Conservation (phyloP, 53 echinoderm and acorn worm genomes). For the Luidia sarsii region DNA sequence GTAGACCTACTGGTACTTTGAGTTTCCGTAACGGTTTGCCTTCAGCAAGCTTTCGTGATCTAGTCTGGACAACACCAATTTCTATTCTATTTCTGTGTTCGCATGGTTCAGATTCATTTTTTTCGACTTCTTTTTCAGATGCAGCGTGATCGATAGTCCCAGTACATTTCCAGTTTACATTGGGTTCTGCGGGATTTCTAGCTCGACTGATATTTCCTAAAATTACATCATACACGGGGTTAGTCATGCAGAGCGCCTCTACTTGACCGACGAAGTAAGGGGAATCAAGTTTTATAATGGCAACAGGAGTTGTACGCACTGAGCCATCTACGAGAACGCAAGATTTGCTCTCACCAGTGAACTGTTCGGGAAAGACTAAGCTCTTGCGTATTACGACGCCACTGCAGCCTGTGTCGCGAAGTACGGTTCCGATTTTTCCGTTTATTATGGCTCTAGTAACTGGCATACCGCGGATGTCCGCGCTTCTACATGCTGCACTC, state of each 20-base stretch:
- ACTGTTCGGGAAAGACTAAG: conserved; percentile 18
- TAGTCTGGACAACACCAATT: background rate
- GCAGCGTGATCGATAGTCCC: no score
- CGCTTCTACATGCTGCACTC: conserved; percentile 7
- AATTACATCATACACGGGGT: conserved; percentile 32
- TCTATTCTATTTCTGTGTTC: background rate
- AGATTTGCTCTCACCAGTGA: conserved; percentile 24
- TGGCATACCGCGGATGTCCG: conserved; percentile 31
- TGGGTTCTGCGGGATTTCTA: conserved; percentile 15
- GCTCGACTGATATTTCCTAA: conserved; percentile 2
- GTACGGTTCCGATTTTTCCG: background rate
- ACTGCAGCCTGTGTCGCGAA: conserved; percentile 47
- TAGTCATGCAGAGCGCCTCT: conserved; percentile 21
- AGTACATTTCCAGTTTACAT: background rate
- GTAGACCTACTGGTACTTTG: conserved; percentile 28
- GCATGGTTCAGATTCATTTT: no score
- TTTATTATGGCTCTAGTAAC: conserved; percentile 34
- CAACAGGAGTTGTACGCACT: conserved; percentile 33
- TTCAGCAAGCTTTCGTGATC: background rate
- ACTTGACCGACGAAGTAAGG: conserved; percentile 23
- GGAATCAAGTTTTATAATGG: conserved; percentile 5
- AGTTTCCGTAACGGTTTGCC: conserved; percentile 26
- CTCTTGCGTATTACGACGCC: conserved; percentile 15
- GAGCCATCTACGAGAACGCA: conserved; percentile 44
- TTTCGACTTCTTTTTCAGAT: no score